A percentile compares a stretch with the other conserved stretches of the same genome.
Conservation (phyloP, 2,888 invertebrate genomes). For the Lamellibrachia columna region DNA sequence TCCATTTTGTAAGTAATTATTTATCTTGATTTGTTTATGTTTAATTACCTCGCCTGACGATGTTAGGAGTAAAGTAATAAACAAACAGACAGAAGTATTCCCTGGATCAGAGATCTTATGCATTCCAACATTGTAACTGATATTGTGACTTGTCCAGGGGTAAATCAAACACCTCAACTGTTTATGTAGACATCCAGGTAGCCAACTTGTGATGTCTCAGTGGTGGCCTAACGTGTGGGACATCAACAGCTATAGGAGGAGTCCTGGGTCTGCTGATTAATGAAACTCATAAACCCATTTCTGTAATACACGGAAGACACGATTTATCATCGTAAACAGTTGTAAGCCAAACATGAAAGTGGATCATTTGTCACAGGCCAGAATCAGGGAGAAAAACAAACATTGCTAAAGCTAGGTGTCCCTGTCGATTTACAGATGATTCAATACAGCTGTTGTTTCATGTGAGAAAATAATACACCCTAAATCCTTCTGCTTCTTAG, state of each 20-base stretch:
- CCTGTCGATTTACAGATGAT: too few species aligned
- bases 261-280: neutral
- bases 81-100: neutral
- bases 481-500: too few species aligned
- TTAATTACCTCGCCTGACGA: neutral
- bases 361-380: neutral
- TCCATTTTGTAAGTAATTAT: neutral
- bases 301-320: too few species aligned
- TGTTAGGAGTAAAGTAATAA: neutral
- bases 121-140: neutral
- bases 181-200: neutral
- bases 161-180: neutral
- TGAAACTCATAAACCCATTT: neutral
- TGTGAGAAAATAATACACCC: too few species aligned
- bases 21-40: neutral
- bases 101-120: conserved; percentile 1
- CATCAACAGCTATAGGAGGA: neutral
- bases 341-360: neutral
- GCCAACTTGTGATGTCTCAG: neutral
- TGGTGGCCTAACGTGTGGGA: neutral
- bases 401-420: too few species aligned
- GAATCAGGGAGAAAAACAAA: neutral
- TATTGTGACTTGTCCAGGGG: neutral
- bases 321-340: neutral
- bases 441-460: too few species aligned